Percentiles rank a stretch among this genome's conserved stretches.
Conservation (phyloP, 2,888 invertebrate genomes). For the Meandrusa payeni region DNA sequence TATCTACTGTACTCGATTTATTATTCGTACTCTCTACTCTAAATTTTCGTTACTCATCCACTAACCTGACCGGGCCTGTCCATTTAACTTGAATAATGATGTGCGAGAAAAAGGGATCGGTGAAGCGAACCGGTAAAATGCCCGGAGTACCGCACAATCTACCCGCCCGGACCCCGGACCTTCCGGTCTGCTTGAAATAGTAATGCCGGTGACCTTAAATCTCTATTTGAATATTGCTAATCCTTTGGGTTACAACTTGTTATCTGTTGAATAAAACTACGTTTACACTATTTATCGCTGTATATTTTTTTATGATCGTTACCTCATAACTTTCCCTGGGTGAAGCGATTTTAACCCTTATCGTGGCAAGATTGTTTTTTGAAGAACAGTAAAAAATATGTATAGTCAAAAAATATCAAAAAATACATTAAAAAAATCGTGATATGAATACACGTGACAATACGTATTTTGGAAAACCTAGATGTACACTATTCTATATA, state of each 20-base stretch:
- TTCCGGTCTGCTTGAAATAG: constrained; percentile 20
- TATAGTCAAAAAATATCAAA: too few relatives aligned
- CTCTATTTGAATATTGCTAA: constrained; percentile 25
- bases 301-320: too few relatives aligned
- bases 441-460: too few relatives aligned
- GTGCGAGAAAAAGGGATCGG: constrained; percentile 60
- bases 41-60: constrained; percentile 64
- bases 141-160: constrained; percentile 24
- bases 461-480: too few relatives aligned
- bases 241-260: constrained; percentile 16
- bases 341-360: too few relatives aligned
- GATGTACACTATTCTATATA: too few relatives aligned
- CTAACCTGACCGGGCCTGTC: constrained; percentile 64
- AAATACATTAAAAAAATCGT: too few relatives aligned
- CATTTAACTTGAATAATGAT: constrained; percentile 77
- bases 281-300: too few relatives aligned
- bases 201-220: constrained; percentile 19
- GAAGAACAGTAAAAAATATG: too few relatives aligned
- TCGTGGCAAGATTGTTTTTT: too few relatives aligned
- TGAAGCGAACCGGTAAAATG: constrained; percentile 58
- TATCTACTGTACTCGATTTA: constrained; percentile 14
- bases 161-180: constrained; percentile 4
- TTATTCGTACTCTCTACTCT: constrained; percentile 20
- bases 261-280: too few relatives aligned
- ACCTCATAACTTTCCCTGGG: too few relatives aligned